Evolutionary conservation across 2,888 invertebrate species (phyloP), one percentile per base, ranked within the genome.

Genomic region (Eilema depressum): DNA sequence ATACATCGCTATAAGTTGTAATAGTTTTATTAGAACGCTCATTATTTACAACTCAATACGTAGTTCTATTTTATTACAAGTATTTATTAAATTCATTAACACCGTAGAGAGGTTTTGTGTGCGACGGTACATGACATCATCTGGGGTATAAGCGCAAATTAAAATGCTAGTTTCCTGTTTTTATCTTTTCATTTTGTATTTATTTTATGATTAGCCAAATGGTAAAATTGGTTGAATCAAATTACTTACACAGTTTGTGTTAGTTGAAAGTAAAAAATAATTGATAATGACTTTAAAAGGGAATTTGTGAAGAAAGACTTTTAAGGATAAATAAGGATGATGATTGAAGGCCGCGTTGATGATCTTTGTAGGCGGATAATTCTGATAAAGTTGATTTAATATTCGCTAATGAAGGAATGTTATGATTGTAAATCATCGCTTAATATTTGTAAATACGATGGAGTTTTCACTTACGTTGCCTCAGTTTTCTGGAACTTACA

Each of bases 81-180:
- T 41, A 47, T n/a, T 53, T n/a, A 47, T 10, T 53, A n/a, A 53
- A 53, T 53, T 53, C n/a, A 53, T 59, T 37, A 41, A 67, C 28
- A 25, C 47, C 17, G 0, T 67, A 61, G 11, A 53, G 47, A 30
- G 33, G 64, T 85, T 88, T 83, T 88, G 83, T 82, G 61, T 20
- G 63, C 79, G 88, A 85, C 56, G 82, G 83, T 91, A 90, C 89
- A 87, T 92, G 91, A 91, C 91, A 90, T 92, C 92, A 92, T 89
- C 86, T 87, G 86, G 88, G 87, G 86, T 90, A 85, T 85, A 88
- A 88, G 86, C 85, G 85, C 87, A 88, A 91, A 91, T 91, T 91
- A 89, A 89, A 91, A 91, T 90, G 88, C 91, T 89, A 90, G 91
- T 91, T 91, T 91, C 87, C 86, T 89, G 88, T 89, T 90, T 87